Base-by-base conservation (phyloP, 30 jellyfish, hydroid and myxozoan genomes). In the Nemopilema nomurai region DNA sequence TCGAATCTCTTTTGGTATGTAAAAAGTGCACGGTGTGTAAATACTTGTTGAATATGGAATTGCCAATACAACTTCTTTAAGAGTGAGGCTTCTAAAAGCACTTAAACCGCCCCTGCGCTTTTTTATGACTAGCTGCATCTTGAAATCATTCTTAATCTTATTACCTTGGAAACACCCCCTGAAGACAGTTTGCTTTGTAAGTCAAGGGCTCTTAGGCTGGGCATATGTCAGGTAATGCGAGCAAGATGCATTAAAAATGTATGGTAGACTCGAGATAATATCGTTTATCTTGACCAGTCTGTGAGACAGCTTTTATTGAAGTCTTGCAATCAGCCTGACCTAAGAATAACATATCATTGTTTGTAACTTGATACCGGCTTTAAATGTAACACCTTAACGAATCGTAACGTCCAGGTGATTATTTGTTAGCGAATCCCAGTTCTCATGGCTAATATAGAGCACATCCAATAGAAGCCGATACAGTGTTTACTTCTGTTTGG, bases 301-400 rank as follows among this genome's bases (percentile, higher is more conserved):
- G 73, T 80, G 33, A 68, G 49, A 65, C 81, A 29, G 89, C 78
- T 80, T 80, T 63, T 70, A 19, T 17, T 50, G 91, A 70, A 83
- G 85, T 65, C 72, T 26, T 71, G 91, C 67, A 62, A 63, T 83
- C 91, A 83, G 85, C 91, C 71, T 83, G 91, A 83, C 91, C 91
- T 74, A 71, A 83, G 71, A 66, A 51, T 51, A 63, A 33, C 23
- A 27, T 80, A 41, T 80, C 26, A 13, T 80, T 80, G 89, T 80
- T 27, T 66, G 57, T 8, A 49, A 81, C 51, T 28, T 20, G 79
- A 81, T 21, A 71, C 51, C 84, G 84, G 90, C 83, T 81, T 71
- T 49, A 68, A 53, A 49, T 63, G 89, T 49, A 28, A 57, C 76
- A 18, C 18, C 81, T 68, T 66, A 23, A 51, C 16, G 75, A 18